Evolutionary conservation across 2,113 vertebrate genomes (phyloP), one percentile per base, ranked within the genome.

Genomic region (Sceloporus undulatus): DNA sequence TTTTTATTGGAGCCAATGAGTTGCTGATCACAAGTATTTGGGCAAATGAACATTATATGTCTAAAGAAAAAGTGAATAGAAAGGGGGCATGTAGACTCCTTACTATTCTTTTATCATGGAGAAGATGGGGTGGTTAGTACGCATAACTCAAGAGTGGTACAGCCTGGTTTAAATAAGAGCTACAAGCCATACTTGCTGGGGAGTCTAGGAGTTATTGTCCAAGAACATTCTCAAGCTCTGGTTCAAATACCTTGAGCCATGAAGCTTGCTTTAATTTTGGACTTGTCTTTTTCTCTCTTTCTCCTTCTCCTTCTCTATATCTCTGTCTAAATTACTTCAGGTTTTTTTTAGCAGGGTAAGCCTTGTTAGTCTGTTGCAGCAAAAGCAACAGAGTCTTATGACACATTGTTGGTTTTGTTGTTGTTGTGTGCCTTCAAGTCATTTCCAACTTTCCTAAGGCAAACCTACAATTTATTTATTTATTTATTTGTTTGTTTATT

Each of bases 41-140:
- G 2, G n/a, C 34, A 87, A 81, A 74, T 62, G 11, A 34, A 62
- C 59, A 59, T 48, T 62, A 25, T 76, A n/a, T 76, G 14, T 19
- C 38, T n/a, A 40, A 29, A 71, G 29, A 29, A 8, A 71, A 71
- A 70, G 27, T 34, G 29, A 79, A 5, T 73, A 70, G 29, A 42
- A 86, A 71, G 19, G 2, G 16, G 48, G 48, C 16, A 59, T 16
- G 38, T 18, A 59, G 14, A 1, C 3, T 79, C 54, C 62, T 71
- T 38, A 73, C 88, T 93, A 92, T 92, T 94, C 90, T 87, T 91
- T 77, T 66, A 9, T 29, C 1, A 87, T 0, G 91, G 91, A 94
- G 92, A 93, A 94, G n/a, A 16, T 73, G 48, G 2, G 27, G n/a
- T 80, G 29, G 29, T 56, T 79, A n/a, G 27, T 38, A 18, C 59